phyloP scores from a whole-genome alignment of 2,113 vertebrate genomes.

The Caloenas nicobarica region DNA sequence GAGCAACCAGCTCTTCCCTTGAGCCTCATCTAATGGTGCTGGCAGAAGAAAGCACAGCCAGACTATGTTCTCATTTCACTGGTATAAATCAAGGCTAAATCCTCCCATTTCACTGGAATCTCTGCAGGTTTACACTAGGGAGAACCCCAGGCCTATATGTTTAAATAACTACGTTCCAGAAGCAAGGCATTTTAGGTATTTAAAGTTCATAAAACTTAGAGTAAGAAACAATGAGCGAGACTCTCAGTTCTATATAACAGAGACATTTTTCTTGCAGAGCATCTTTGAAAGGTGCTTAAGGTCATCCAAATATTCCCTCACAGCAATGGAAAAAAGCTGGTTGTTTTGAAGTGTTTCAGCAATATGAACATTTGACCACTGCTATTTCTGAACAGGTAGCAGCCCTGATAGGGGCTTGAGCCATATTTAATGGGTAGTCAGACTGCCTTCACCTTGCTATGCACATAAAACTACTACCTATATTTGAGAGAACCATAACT shows the following conservation, averaged over 20 bases:
- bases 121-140: not conserved
- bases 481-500: not conserved
- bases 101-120: not conserved
- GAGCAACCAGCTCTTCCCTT: not conserved
- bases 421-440: not conserved
- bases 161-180: not conserved
- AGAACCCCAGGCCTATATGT: not conserved
- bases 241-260: not conserved
- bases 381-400: not conserved
- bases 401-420: no score
- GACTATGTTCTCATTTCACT: not conserved
- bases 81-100: not conserved
- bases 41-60: not conserved
- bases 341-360: not conserved
- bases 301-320: not conserved
- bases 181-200: not conserved
- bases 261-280: not conserved
- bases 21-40: not conserved
- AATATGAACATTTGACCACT: not conserved
- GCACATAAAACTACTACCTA: not conserved
- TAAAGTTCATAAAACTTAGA: not conserved
- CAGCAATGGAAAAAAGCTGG: not conserved
- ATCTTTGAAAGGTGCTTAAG: not conserved
- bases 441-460: not conserved
- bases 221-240: not conserved